Conservation (phyloP, 2,888 invertebrate genomes). For the Brachyptera risi region DNA sequence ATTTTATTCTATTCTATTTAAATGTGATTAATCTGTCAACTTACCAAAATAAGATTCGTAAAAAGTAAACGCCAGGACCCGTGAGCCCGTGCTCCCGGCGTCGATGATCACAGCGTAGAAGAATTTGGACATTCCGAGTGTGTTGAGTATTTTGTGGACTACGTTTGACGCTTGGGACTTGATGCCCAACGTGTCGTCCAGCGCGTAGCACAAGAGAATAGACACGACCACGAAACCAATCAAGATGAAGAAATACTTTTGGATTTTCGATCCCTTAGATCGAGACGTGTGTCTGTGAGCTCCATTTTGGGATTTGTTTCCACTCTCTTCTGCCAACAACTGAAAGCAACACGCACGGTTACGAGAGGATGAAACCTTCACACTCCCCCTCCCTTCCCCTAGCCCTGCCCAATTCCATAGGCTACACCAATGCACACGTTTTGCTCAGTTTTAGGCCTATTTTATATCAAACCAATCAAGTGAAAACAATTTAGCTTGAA, state of each 20-base stretch:
- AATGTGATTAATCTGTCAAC: too few species aligned
- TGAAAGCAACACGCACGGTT: not conserved
- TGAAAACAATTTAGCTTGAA: too few species aligned
- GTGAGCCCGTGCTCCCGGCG: slow-evolving; percentile 89
- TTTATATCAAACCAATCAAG: too few species aligned
- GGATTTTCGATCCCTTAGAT: not conserved
- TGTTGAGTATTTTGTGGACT: slow-evolving; percentile 67
- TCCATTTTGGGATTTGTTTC: too few species aligned
- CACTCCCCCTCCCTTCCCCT: too few species aligned
- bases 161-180: slow-evolving; percentile 42
- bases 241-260: slow-evolving; percentile 19
- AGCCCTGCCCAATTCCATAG: too few species aligned
- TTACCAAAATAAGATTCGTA: slow-evolving; percentile 55
- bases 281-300: not conserved
- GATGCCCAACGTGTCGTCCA: slow-evolving; percentile 24
- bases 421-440: too few species aligned
- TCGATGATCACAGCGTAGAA: slow-evolving; percentile 87
- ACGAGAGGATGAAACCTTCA: too few species aligned
- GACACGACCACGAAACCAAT: slow-evolving; percentile 7
- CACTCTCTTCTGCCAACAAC: slow-evolving; percentile 1
- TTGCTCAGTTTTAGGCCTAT: too few species aligned
- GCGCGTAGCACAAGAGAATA: not conserved
- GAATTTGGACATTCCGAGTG: slow-evolving; percentile 64
- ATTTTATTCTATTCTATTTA: too few species aligned
- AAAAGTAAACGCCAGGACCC: slow-evolving; percentile 79